These are phyloP conservation scores for Ditula angustiorana DNA, from an alignment of 2,888 invertebrate species.

Conservation along the genomic window DNA sequence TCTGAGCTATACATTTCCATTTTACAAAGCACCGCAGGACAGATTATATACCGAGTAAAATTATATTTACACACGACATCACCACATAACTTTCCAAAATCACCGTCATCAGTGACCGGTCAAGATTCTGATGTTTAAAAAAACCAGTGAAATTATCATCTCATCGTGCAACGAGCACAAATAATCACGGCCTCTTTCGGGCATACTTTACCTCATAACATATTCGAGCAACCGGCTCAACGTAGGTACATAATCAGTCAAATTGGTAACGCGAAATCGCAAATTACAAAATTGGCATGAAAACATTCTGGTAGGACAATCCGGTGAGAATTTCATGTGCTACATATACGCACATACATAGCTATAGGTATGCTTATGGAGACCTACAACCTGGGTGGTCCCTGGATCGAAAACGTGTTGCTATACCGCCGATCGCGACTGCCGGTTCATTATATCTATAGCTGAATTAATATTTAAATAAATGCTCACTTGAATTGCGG, in stretches of 20 bases:
- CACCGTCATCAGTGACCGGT: constrained; percentile 27
- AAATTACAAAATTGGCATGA: constrained; percentile 78
- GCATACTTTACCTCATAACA: constrained; percentile 69
- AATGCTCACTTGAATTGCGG: constrained; percentile 68
- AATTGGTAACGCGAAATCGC: constrained; percentile 76
- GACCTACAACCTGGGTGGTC: constrained; percentile 77
- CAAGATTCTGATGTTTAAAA: constrained; percentile 30
- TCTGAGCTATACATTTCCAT: neutral
- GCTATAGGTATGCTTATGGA: neutral
- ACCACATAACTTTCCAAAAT: constrained; percentile 36
- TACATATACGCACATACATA: constrained; percentile 59
- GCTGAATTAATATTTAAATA: constrained; percentile 72
- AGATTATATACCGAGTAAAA: constrained; percentile 23
- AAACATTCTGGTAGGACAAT: constrained; percentile 55
- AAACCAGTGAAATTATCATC: constrained; percentile 64
- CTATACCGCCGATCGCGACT: constrained; percentile 55
- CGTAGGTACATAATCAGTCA: constrained; percentile 71
- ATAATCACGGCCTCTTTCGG: constrained; percentile 62
- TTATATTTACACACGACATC: constrained; percentile 37
- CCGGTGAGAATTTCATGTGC: constrained; percentile 51
- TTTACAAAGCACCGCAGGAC: neutral
- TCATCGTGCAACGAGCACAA: constrained; percentile 67
- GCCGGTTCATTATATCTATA: constrained; percentile 59
- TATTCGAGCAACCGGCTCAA: constrained; percentile 63
- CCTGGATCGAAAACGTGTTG: constrained; percentile 65